phyloP scores from a whole-genome alignment of 1,140 invertebrate genomes.

The Tetraneura akinire region DNA sequence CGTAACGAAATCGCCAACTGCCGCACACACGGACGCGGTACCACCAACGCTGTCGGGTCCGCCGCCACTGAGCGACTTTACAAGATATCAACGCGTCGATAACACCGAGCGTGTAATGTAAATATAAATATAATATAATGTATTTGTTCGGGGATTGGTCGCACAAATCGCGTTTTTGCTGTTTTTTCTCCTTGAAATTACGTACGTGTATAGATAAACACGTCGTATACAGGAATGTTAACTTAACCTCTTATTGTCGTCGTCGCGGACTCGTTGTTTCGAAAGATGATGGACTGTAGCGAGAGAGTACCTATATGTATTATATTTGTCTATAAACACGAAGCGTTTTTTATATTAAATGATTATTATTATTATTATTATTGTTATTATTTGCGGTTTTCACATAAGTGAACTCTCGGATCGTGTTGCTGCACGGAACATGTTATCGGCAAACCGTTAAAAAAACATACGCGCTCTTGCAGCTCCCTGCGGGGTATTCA shows the following conservation, averaged over 20 bases:
- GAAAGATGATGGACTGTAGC: too few species aligned
- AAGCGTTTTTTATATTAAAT: constrained; percentile 33
- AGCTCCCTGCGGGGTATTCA: constrained; percentile 7
- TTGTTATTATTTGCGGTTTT: constrained; percentile 24
- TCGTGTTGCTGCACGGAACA: background rate
- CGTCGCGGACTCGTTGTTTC: too few species aligned
- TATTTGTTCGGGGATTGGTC: background rate
- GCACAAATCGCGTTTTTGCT: too few species aligned
- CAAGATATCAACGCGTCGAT: background rate
- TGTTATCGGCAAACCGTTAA: constrained; percentile 29
- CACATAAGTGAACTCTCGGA: background rate
- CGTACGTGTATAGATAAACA: too few species aligned
- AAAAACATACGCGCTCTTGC: constrained; percentile 2
- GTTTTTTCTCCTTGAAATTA: too few species aligned
- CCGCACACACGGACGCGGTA: background rate
- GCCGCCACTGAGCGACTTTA: background rate
- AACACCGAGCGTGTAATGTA: background rate
- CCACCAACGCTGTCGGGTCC: background rate
- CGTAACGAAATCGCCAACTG: background rate
- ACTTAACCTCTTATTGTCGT: too few species aligned
- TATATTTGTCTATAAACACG: background rate
- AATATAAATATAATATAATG: background rate
- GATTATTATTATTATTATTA: too few species aligned
- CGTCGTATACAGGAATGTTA: too few species aligned
- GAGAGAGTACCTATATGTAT: too few species aligned